Evolutionary conservation across 2,888 invertebrate genomes (phyloP).

Genomic region (Habroteleia sp.): DNA sequence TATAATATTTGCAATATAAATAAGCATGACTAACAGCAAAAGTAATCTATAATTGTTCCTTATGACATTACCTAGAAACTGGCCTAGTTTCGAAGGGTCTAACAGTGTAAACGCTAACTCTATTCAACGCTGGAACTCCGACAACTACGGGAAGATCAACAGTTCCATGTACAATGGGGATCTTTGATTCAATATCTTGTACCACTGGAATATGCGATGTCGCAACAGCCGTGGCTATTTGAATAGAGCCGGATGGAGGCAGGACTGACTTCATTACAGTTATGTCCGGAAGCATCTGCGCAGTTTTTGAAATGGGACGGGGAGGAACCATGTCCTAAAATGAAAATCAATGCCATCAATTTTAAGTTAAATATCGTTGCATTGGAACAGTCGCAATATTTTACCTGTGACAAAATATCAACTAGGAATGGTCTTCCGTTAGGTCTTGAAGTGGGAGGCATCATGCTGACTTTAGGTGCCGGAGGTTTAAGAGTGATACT

Average conservation of each 20-base stretch:
- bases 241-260: constrained; percentile 78
- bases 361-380: no score
- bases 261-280: constrained; percentile 74
- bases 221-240: constrained; percentile 77
- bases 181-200: constrained; percentile 78
- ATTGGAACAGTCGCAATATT: no score
- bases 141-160: constrained; percentile 78
- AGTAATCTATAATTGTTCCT: no score
- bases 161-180: constrained; percentile 79
- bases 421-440: constrained; percentile 75
- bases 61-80: constrained; percentile 73
- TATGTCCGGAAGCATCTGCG: constrained; percentile 69
- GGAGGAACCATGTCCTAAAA: constrained; percentile 78
- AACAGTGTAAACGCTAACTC: constrained; percentile 77
- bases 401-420: constrained; percentile 77
- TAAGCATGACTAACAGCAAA: no score
- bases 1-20: neutral
- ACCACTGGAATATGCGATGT: constrained; percentile 78
- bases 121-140: constrained; percentile 75
- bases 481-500: constrained; percentile 67
- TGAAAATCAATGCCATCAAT: no score
- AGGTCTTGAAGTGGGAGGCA: constrained; percentile 73
- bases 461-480: constrained; percentile 72
- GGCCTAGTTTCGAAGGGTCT: constrained; percentile 76
- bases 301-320: constrained; percentile 69